Evolutionary conservation across 2,888 invertebrate genomes (phyloP), one percentile per base, ranked within the genome.

Genomic region (Eupithecia subumbrata): DNA sequence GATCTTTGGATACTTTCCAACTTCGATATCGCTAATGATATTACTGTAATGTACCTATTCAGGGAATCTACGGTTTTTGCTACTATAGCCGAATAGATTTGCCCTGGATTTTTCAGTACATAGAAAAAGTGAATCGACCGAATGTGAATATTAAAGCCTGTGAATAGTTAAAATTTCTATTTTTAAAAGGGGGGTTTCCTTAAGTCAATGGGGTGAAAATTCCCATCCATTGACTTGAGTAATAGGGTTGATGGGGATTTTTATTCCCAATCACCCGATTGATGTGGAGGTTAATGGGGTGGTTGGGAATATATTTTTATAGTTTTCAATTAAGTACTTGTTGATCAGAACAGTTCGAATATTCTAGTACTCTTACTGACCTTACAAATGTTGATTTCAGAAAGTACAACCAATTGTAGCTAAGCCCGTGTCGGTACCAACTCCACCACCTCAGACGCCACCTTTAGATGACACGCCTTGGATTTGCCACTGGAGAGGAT

Each of bases 401-500:
- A 80, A 77, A 25, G 60, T 68, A 5, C 60, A 64, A 25, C 40
- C 69, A 0, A 22, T 66, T 8, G 71, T 66, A 45, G 71, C 60
- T 25, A 77, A 76, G 34, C 76, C 77, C n/a, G 66, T 60, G 12
- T 64, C 87, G 0, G 85, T 88, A 0, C 80, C 84, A n/a, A 82
- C 83, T 2, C 83, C 80, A 14, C 74, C 80, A 25, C 80, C 81
- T 4, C 77, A 80, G 16, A 79, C 77, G n/a, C 74, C 81, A 5
- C 71, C 83, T 0, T 87, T 84, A 18, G 92, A 93, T 16, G 91
- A 95, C 82, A 93, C 95, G 81, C 95, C 96, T 0, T 97, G 95
- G 92, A 95, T 98, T 73, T 99, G 99, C 89, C 99, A 99, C 89
- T 99, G 99, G 99, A 96, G 97, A 75, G 98, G 98, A 34, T 99